phyloP scores from a whole-genome alignment of 2,113 vertebrate species.

The Bos indicus region DNA sequence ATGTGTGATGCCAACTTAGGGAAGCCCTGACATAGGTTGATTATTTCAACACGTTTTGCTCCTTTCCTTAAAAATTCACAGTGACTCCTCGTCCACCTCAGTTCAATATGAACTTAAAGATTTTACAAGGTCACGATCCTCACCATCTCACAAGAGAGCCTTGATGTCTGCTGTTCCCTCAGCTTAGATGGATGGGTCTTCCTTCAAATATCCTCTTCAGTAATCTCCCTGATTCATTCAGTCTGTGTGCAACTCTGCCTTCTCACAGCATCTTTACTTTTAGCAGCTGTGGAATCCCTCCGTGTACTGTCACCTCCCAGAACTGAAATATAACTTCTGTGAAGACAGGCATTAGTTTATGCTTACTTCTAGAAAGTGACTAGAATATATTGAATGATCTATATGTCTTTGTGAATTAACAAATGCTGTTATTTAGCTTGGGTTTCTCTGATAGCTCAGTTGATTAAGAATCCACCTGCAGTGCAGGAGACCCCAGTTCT shows the following conservation, averaged over 20 bases:
- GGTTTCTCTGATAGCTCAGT: neutral
- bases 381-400: neutral
- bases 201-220: neutral
- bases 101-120: neutral
- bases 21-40: neutral
- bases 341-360: neutral
- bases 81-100: neutral
- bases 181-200: neutral
- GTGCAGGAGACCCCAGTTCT: neutral
- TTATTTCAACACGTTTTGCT: neutral
- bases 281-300: neutral
- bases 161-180: neutral
- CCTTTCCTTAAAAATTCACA: neutral
- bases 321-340: neutral
- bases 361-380: neutral
- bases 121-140: neutral
- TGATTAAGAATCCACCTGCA: neutral
- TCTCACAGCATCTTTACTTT: neutral
- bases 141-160: neutral
- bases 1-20: neutral
- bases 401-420: neutral
- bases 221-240: neutral
- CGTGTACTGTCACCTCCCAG: too few relatives aligned
- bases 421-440: neutral
- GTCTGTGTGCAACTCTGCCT: neutral